Percentiles rank a stretch among this genome's conserved stretches.
Conservation (phyloP, 2,888 invertebrate genomes). For the Eilema sororculum region DNA sequence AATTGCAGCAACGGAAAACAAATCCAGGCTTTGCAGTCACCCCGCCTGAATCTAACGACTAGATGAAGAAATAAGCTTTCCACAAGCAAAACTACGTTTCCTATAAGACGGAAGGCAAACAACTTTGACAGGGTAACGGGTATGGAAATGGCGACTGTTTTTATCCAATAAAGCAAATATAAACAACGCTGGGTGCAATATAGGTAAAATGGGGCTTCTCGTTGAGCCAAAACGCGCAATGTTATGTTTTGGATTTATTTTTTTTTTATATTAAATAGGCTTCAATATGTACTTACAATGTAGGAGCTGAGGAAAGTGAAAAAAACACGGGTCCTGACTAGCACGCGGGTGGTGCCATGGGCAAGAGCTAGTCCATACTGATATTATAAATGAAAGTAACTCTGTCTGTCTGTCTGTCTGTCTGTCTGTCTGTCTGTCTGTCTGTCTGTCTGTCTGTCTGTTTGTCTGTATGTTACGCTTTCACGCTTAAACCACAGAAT, state of each 20-base stretch:
- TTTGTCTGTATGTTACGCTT: too few relatives aligned
- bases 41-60: slow-evolving; percentile 54
- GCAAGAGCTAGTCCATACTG: too few relatives aligned
- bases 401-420: too few relatives aligned
- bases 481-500: too few relatives aligned
- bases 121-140: slow-evolving; percentile 43
- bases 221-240: slow-evolving; percentile 46
- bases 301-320: too few relatives aligned
- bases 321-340: too few relatives aligned
- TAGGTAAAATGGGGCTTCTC: slow-evolving; percentile 40
- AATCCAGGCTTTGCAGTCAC: slow-evolving; percentile 59
- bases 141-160: slow-evolving; percentile 46
- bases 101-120: slow-evolving; percentile 40
- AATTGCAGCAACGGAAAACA: slow-evolving; percentile 60
- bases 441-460: too few relatives aligned
- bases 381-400: too few relatives aligned
- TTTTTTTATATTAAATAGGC: slow-evolving; percentile 45
- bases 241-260: slow-evolving; percentile 51
- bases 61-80: slow-evolving; percentile 62
- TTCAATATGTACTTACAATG: slow-evolving; percentile 16
- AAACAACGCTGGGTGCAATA: slow-evolving; percentile 52
- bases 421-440: too few relatives aligned
- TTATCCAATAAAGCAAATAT: slow-evolving; percentile 51
- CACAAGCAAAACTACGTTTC: slow-evolving; percentile 52
- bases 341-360: too few relatives aligned